A percentile compares a stretch with the other conserved stretches of the same genome.
Evolutionary conservation across 1,140 invertebrate genomes (phyloP).

Genomic region (Bombus turneri): DNA sequence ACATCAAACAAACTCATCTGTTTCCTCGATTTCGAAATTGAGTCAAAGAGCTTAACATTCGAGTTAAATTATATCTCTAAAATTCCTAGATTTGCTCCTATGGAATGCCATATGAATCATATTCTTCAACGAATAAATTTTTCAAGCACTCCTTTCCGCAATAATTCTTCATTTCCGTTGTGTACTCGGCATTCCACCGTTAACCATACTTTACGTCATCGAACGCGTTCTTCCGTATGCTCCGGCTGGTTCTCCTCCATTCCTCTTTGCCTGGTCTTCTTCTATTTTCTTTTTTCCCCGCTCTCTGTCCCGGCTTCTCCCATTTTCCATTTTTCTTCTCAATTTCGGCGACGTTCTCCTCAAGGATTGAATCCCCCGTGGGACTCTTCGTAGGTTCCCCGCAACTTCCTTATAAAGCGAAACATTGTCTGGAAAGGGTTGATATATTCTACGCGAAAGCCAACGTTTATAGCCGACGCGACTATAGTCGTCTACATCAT

Average conservation of each 20-base stretch:
- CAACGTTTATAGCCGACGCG: slow-evolving; percentile 11
- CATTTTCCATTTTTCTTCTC: slow-evolving; percentile 41
- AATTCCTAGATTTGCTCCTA: neutral
- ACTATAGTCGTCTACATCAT: neutral
- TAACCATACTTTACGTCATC: slow-evolving; percentile 13
- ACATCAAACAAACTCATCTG: too few species aligned
- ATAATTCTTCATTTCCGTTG: slow-evolving; percentile 5
- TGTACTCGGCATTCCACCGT: neutral
- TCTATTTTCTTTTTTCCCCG: neutral
- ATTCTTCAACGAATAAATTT: neutral
- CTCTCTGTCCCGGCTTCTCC: neutral
- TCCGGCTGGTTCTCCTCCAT: neutral
- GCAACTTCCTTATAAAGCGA: slow-evolving; percentile 50
- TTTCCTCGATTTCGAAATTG: too few species aligned
- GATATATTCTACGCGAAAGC: slow-evolving; percentile 39
- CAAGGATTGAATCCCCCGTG: slow-evolving; percentile 15
- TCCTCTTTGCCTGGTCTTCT: neutral
- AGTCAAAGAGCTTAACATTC: neutral
- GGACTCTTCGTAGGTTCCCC: slow-evolving; percentile 22
- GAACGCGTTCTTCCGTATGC: neutral
- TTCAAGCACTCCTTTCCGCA: neutral
- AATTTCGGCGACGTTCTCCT: slow-evolving; percentile 41
- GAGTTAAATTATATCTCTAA: neutral
- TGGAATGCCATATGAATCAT: neutral
- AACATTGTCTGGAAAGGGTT: slow-evolving; percentile 40